Base-by-base conservation (phyloP, 1,140 invertebrate species). In the Calephelis nemesis region DNA sequence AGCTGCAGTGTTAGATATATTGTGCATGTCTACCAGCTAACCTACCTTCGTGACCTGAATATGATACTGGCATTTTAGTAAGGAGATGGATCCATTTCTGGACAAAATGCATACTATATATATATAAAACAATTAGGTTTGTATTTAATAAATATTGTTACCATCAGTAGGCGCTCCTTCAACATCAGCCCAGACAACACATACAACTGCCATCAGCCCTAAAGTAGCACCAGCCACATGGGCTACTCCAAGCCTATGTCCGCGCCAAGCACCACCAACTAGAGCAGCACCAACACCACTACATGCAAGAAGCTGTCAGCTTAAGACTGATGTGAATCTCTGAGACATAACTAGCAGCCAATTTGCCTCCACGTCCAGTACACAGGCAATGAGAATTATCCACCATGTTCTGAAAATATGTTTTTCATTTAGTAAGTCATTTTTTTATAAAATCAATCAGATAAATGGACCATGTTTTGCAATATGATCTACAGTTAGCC, bases 281-380 rank as follows among this genome's bases (percentile, higher is more conserved):
- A 98, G 84, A 5, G 97, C 96, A 15, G 95, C 95, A 1, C 97
- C 96, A 71, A 98, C 97, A 15, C 96, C 96, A 69, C 97, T 96
- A 87, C 97, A 98, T 78, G 97, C 96, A 71, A 98, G 90, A 76
- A 98, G 91, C 96, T 98, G 93, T 92, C 95, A 95, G 84, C 91
- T 92, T 40, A 92, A 71, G 12, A 92, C 91, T 11, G 91, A 92
- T 12, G 90, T 93, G 70, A 87, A 92, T 8, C 90, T 74, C 74
- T 92, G 92, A 1, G 90, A 92, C 75, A 88, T 75, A 0, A 92
- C 90, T 45, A 92, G 73, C 62, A 92, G 71, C 79, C 86, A 92
- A 63, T 79, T 85, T 9, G 90, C 88, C 74, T 91, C 89, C 7
- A 98, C 97, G 88, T 98, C 97, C 70, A 92, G 71, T 15, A 74